A percentile compares a stretch with the other conserved stretches of the same genome.
phyloP scores from a whole-genome alignment of 2,888 invertebrate genomes.

The Philonicus albiceps region DNA sequence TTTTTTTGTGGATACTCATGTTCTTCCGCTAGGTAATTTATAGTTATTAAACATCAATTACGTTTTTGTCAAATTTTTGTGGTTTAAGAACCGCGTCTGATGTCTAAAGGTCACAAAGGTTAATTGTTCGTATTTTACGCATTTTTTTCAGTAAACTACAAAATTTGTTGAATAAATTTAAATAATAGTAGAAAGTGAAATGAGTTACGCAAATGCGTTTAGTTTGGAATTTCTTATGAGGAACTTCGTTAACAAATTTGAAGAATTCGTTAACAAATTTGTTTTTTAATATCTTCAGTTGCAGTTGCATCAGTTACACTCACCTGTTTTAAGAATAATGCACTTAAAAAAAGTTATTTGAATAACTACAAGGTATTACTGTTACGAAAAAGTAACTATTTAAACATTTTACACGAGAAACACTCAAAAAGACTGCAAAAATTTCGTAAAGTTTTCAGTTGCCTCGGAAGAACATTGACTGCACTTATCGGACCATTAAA shows the following conservation, averaged over 20 bases:
- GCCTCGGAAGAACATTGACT: neutral
- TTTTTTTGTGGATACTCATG: neutral
- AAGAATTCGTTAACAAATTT: neutral
- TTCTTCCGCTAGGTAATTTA: neutral
- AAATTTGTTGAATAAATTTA: neutral
- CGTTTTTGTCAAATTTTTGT: neutral
- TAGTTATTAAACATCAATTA: neutral
- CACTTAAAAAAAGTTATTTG: neutral
- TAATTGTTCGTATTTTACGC: neutral
- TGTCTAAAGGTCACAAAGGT: neutral
- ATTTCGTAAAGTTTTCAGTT: neutral
- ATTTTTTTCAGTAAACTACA: neutral
- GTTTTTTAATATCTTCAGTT: neutral
- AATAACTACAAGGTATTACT: neutral
- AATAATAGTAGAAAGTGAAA: neutral
- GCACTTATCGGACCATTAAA: neutral
- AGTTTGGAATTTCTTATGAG: neutral
- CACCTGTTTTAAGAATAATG: neutral
- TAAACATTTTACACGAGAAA: neutral
- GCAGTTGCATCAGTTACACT: neutral
- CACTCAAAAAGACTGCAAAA: neutral
- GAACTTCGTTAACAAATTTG: neutral
- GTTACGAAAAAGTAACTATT: neutral
- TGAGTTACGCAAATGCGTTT: neutral
- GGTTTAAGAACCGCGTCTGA: neutral